Conservation (phyloP, 2,113 vertebrate genomes). For the Globicephala melas region DNA sequence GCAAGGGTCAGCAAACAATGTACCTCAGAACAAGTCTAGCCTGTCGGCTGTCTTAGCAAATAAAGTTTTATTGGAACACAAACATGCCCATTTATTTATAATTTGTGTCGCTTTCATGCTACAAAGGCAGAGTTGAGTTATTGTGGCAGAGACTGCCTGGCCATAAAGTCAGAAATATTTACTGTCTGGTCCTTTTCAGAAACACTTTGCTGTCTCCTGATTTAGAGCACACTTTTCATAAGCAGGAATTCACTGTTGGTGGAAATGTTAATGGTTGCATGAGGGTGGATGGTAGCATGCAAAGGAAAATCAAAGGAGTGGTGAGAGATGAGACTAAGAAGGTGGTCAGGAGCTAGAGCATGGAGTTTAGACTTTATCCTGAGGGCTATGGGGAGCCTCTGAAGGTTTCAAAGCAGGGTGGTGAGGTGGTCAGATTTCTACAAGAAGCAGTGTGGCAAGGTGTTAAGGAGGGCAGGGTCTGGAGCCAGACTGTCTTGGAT, state of each 20-base stretch:
- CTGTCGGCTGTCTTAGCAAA: neutral
- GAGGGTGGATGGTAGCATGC: neutral
- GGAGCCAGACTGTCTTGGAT: neutral
- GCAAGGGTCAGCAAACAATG: neutral
- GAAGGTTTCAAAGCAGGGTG: neutral
- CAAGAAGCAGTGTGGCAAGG: neutral
- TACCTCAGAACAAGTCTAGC: neutral
- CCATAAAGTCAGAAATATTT: neutral
- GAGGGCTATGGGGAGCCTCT: neutral
- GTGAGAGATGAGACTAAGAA: neutral
- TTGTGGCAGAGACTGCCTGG: neutral
- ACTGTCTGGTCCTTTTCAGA: neutral
- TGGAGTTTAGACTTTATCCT: neutral
- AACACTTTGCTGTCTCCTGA: neutral
- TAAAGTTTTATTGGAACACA: neutral
- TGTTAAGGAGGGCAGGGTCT: neutral
- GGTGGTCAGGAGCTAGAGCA: neutral
- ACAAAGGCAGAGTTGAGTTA: neutral
- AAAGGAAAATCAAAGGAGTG: neutral
- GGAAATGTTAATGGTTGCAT: neutral
- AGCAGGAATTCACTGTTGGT: neutral
- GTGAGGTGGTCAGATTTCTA: neutral
- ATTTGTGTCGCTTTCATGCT: neutral
- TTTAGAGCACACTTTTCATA: neutral
- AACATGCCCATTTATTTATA: neutral